These are phyloP conservation scores for Psilanteris sp. DNA, from an alignment of 1,140 invertebrate genomes.

Conservation along the genomic window DNA sequence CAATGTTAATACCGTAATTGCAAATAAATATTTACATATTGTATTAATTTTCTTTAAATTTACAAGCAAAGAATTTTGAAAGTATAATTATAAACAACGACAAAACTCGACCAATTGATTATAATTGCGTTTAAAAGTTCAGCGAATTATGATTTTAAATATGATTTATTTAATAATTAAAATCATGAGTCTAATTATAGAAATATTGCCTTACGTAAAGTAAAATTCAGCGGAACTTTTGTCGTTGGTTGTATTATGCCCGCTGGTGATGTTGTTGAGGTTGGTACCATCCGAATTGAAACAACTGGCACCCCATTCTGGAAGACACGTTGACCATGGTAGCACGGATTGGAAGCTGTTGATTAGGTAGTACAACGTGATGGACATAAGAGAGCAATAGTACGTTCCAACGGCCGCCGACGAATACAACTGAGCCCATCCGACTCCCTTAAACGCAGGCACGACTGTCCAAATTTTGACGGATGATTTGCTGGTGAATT, in stretches of 20 bases:
- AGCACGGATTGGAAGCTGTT: conserved; percentile 84
- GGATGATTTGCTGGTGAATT: conserved; percentile 89
- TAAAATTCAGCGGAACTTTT: conserved; percentile 82
- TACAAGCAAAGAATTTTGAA: no score
- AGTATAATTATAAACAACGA: no score
- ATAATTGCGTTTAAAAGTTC: no score
- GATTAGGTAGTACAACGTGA: conserved; percentile 87
- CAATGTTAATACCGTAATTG: no score
- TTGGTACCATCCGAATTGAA: conserved; percentile 64
- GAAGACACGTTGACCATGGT: conserved; percentile 84
- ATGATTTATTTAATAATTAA: no score
- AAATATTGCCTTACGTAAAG: conserved; percentile 81
- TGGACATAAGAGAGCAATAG: conserved; percentile 89
- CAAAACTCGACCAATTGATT: no score
- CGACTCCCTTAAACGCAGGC: conserved; percentile 86
- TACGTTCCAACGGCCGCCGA: conserved; percentile 87
- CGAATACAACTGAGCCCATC: conserved; percentile 88
- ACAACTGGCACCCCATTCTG: conserved; percentile 81
- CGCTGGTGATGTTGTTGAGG: conserved; percentile 56
- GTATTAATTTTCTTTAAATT: no score
- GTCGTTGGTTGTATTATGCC: conserved; percentile 59
- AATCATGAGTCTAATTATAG: no score
- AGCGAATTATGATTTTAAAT: no score
- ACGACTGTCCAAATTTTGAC: conserved; percentile 82
- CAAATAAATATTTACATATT: no score